Conservation (phyloP, 2,113 vertebrate genomes). For the Spea multiplicata region DNA sequence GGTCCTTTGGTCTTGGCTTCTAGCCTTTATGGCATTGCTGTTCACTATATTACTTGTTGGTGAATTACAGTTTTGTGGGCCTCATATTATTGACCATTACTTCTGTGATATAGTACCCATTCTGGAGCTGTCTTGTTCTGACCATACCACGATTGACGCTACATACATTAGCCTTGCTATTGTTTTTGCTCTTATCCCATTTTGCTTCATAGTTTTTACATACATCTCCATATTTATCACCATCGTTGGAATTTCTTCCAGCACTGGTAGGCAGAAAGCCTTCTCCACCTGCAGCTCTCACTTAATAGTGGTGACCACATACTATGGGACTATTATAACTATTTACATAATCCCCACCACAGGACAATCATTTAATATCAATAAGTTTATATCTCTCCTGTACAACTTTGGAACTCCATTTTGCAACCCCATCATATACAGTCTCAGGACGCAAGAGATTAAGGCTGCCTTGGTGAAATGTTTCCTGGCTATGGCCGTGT, state of each 20-base stretch:
- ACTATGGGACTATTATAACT: not conserved
- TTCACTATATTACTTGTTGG: not conserved
- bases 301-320: not conserved
- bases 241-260: slow-evolving; percentile 8
- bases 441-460: too few relatives aligned
- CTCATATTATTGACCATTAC: not conserved
- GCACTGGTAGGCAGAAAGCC: slow-evolving; percentile 11
- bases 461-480: too few relatives aligned
- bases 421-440: too few relatives aligned
- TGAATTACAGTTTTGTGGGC: not conserved
- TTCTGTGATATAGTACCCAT: not conserved
- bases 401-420: too few relatives aligned
- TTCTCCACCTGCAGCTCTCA: slow-evolving; percentile 29
- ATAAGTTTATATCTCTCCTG: too few relatives aligned
- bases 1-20: not conserved
- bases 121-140: not conserved
- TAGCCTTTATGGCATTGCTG: not conserved
- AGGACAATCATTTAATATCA: too few relatives aligned
- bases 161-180: not conserved
- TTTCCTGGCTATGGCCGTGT: too few relatives aligned
- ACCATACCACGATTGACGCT: not conserved
- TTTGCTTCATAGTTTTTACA: not conserved
- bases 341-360: too few relatives aligned
- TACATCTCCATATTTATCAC: not conserved
- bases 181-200: not conserved